Conservation (phyloP, 2,797 vertebrate genomes). For the Melanotaenia nigrans region DNA sequence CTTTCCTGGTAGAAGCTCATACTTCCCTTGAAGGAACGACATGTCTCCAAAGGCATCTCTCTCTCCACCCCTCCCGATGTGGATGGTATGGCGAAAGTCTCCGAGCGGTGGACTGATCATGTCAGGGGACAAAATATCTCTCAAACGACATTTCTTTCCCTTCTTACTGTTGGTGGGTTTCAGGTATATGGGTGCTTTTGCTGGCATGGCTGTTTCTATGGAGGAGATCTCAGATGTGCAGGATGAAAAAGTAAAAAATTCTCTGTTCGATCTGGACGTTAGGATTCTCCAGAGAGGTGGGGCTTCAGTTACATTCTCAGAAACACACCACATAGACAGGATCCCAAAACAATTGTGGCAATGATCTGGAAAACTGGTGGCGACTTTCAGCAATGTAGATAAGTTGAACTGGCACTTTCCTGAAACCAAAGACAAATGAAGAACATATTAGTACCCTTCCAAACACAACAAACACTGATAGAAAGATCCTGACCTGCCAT, state of each 20-base stretch:
- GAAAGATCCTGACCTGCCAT: conserved; percentile 31
- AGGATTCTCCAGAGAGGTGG: conserved; percentile 42
- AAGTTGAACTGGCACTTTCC: conserved; percentile 47
- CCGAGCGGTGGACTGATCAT: conserved; percentile 99
- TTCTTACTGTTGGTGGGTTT: conserved; percentile 94
- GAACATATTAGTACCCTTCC: conserved; percentile 41
- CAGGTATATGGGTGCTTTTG: conserved; percentile 97
- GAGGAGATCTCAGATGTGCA: conserved; percentile 39
- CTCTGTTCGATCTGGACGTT: conserved; percentile 53
- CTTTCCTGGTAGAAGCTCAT: conserved; percentile 92
- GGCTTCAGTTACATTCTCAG: conserved; percentile 82
- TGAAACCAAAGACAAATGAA: conserved; percentile 71
- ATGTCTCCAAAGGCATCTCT: conserved; percentile 97
- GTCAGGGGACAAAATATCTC: conserved; percentile 96
- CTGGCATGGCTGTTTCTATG: conserved; percentile 88
- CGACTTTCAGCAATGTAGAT: conserved; percentile 32
- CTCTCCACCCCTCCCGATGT: conserved; percentile 95
- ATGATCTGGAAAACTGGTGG: conserved; percentile 52
- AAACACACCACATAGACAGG: conserved; percentile 30
- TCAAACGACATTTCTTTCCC: conserved; percentile 95
- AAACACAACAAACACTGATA: conserved; percentile 26
- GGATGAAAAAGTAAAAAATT: conserved; percentile 36
- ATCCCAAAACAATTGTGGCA: conserved; percentile 62
- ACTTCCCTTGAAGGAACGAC: conserved; percentile 97
- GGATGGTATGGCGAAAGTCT: conserved; percentile 98